Conservation (phyloP, 2,113 vertebrate genomes). For the Bos indicus region DNA sequence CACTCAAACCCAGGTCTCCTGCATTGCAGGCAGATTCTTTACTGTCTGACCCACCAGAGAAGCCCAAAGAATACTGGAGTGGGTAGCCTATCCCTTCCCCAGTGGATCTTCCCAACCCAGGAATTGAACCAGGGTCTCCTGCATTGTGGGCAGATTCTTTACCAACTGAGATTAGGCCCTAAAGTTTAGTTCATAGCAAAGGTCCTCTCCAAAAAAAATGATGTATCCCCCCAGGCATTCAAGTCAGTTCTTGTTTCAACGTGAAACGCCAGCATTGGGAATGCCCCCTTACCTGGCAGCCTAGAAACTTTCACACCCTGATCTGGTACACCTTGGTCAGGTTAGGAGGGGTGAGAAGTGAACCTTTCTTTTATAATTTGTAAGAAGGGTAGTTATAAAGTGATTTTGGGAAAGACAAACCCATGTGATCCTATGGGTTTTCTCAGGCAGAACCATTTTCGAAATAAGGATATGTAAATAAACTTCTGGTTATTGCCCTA, state of each 20-base stretch:
- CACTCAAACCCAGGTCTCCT: fast-evolving
- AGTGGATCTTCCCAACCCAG: neutral
- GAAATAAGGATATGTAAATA: neutral
- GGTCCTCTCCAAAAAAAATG: neutral
- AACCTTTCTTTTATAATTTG: neutral
- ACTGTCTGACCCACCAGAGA: neutral
- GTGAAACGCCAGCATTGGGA: neutral
- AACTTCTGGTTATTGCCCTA: neutral
- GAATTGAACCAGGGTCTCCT: neutral
- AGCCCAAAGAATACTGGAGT: neutral
- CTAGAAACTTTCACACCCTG: neutral
- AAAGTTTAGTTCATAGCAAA: neutral
- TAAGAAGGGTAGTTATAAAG: neutral
- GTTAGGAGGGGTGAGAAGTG: neutral
- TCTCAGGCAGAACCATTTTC: neutral
- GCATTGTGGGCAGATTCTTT: neutral
- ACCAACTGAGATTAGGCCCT: neutral
- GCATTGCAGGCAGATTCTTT: neutral
- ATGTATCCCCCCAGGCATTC: neutral
- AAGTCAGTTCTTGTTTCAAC: neutral
- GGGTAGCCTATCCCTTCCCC: neutral
- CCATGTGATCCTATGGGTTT: neutral
- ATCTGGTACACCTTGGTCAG: neutral
- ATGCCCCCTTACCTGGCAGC: neutral
- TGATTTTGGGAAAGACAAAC: neutral